phyloP scores from a whole-genome alignment of 2,113 vertebrate species.

The Ancistrus triradiatus region DNA sequence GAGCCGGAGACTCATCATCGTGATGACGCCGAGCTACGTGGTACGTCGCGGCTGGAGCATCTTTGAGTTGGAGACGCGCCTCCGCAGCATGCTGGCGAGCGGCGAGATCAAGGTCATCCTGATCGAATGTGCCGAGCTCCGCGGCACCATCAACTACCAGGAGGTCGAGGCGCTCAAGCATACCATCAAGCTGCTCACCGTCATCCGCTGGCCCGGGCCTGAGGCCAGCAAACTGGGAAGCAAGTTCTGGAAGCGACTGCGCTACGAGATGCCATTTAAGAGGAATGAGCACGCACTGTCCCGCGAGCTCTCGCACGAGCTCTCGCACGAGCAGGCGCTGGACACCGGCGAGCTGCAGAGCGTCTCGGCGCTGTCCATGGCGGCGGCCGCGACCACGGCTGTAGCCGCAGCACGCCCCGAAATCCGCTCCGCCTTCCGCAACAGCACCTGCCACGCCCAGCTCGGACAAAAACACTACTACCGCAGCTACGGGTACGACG shows the following conservation, averaged over 20 bases:
- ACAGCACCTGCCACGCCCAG: constrained; percentile 85
- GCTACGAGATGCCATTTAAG: constrained; percentile 98
- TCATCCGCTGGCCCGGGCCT: constrained; percentile 94
- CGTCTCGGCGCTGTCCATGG: constrained; percentile 95
- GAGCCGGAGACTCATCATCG: constrained; percentile 94
- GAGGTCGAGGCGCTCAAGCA: constrained; percentile 97
- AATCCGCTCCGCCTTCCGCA: constrained; percentile 89
- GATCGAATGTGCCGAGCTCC: constrained; percentile 92
- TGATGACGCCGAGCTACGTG: constrained; percentile 96
- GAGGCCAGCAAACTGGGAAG: constrained; percentile 94
- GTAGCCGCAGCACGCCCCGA: constrained; percentile 92
- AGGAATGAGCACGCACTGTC: constrained; percentile 87
- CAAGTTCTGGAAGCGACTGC: constrained; percentile 97
- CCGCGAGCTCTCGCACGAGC: constrained; percentile 89
- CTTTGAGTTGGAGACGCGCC: constrained; percentile 95
- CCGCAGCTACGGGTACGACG: constrained; percentile 91
- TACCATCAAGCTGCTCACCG: constrained; percentile 93
- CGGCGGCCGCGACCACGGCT: constrained; percentile 91
- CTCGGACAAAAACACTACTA: constrained; percentile 97
- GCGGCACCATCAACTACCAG: constrained; percentile 98
- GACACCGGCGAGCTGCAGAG: constrained; percentile 95
- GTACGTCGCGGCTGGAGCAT: constrained; percentile 96
- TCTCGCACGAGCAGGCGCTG: constrained; percentile 91
- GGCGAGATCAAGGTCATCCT: constrained; percentile 97
- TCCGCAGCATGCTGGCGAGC: constrained; percentile 92